Evolutionary conservation across 2,888 invertebrate species (phyloP), one percentile per base, ranked within the genome.

Genomic region (Pheosia tremula): DNA sequence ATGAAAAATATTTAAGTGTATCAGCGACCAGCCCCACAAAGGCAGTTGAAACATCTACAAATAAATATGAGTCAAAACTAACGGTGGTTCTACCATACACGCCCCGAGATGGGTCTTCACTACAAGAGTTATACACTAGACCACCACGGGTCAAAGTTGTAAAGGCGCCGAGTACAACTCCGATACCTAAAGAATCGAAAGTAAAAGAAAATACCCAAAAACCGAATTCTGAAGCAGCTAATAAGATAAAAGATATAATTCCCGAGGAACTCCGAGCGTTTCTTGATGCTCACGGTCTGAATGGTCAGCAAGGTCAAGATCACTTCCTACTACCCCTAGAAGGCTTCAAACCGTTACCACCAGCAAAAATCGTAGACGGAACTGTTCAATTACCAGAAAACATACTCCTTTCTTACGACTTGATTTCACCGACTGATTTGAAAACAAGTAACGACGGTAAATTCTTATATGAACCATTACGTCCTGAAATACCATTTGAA

Each of bases 71-170:
- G 55, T 76, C 86, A 8, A 94, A 95, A 0, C 81, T 96, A 24
- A 95, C 95, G 94, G 94, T 96, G 0, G 96, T 96, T 0, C 85
- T 96, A 71, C 96, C 96, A 0, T 95, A 95, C 74, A 94, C 95
- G 56, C 93, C 95, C 6, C 87, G 95, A 49, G 94, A 95, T 70
- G 91, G 94, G 0, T 91, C 94, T 2, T 90, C 93, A 5, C 86
- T 96, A 58, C 94, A 95, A 76, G 96, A 96, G 71, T 82, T 96
- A 0, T 96, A 95, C 75, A 96, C 96, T 3, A 95, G 94, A 81
- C 94, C 95, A 55, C 96, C 96, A 1, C 88, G 96, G 66, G 93
- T 95, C 0, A 94, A 95, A 79, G 91, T 96, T 56, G 87, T 96
- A 3, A 82, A 86, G 38, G 87, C 83, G 64, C 78, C 83, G 4